These are phyloP conservation scores for Acanthosepion esculentum DNA, from an alignment of 2,888 invertebrate species.

Conservation along the genomic window DNA sequence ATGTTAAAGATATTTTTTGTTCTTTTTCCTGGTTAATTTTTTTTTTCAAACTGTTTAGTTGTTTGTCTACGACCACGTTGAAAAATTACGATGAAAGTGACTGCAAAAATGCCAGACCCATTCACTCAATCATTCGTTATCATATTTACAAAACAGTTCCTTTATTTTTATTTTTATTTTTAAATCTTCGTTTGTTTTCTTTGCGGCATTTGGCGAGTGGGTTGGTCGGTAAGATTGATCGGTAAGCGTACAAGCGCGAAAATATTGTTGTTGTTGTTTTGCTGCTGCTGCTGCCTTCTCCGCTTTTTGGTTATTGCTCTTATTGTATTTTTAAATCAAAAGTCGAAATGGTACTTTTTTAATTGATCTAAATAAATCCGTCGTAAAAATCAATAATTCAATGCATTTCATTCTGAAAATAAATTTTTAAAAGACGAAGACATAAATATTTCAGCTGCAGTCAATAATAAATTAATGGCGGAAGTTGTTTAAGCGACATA, in stretches of 20 bases:
- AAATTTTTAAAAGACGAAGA: background rate
- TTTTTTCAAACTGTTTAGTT: background rate
- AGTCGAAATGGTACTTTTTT: background rate
- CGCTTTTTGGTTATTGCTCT: background rate
- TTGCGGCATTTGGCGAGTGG: background rate
- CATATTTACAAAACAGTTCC: background rate
- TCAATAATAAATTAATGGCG: background rate
- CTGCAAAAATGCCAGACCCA: background rate
- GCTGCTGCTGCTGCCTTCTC: background rate
- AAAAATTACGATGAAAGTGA: background rate
- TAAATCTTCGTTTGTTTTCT: background rate
- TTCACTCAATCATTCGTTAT: background rate
- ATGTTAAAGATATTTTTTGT: no score
- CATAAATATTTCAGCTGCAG: background rate
- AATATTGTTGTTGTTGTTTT: background rate
- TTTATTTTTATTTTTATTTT: background rate
- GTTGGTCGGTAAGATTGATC: background rate
- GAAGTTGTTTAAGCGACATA: no score
- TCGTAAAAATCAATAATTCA: background rate
- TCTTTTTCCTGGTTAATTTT: background rate
- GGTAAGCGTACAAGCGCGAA: background rate
- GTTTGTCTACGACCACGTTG: background rate
- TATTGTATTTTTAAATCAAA: no score
- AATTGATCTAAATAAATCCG: background rate
- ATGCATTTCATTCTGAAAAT: background rate